Percentiles rank a stretch among this genome's conserved stretches.
phyloP scores from a whole-genome alignment of 2,113 vertebrate genomes.

The Psilopsiagon aymara region DNA sequence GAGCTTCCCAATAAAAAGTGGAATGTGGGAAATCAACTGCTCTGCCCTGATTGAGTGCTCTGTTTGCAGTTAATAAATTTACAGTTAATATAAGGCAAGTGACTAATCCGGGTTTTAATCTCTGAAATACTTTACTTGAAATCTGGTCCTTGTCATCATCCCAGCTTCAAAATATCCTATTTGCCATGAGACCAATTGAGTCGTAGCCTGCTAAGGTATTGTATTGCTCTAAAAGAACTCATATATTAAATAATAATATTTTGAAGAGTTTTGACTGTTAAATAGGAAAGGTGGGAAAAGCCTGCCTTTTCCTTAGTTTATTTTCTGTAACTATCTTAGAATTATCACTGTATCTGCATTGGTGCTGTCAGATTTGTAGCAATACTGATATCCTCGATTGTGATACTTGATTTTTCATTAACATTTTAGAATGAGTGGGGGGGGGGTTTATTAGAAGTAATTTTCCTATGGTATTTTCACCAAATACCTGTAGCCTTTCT shows the following conservation, averaged over 20 bases:
- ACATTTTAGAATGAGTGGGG: neutral
- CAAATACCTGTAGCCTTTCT: neutral
- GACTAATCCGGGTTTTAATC: neutral
- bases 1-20: neutral
- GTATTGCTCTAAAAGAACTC: neutral
- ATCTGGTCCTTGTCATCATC: neutral
- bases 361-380: neutral
- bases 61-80: constrained; percentile 15
- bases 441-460: neutral
- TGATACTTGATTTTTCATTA: neutral
- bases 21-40: neutral
- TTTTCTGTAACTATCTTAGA: neutral
- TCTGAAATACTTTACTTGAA: constrained; percentile 10
- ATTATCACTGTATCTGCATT: neutral
- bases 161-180: neutral
- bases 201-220: neutral
- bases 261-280: neutral
- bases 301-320: neutral
- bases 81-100: neutral
- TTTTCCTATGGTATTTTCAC: neutral
- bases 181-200: neutral
- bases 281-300: neutral
- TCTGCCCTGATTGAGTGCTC: neutral
- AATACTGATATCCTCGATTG: neutral
- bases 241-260: neutral